Evolutionary conservation across 2,113 vertebrate species (phyloP).

Genomic region (Mus spicilegus): DNA sequence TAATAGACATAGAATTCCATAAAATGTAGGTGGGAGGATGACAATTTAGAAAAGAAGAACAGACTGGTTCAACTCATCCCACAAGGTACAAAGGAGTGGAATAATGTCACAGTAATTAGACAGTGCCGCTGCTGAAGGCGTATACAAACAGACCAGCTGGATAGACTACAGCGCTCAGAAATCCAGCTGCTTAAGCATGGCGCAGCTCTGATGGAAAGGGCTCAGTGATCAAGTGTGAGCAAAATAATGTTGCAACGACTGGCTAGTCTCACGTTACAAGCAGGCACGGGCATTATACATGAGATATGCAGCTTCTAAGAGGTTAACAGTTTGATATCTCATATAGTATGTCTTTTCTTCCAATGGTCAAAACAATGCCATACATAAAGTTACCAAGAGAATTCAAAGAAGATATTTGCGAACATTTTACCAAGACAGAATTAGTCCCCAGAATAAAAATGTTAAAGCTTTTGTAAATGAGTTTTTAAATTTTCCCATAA

Average conservation of each 20-base stretch:
- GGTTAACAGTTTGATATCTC: not conserved
- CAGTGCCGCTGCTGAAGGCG: not conserved
- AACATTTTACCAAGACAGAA: constrained; percentile 27
- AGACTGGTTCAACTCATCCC: not conserved
- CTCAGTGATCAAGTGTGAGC: not conserved
- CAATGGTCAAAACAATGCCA: constrained; percentile 3
- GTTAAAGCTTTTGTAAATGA: constrained; percentile 23
- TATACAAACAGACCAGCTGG: not conserved
- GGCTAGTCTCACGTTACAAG: not conserved
- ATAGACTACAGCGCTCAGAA: not conserved
- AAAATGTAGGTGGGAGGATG: not conserved
- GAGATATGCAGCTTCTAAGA: constrained; percentile 6
- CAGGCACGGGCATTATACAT: not conserved
- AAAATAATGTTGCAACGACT: not conserved
- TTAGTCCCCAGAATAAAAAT: not conserved
- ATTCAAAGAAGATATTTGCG: not conserved
- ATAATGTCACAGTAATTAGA: not conserved
- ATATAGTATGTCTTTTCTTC: not conserved
- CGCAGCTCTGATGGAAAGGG: not conserved
- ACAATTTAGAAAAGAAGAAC: not conserved
- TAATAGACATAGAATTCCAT: not conserved
- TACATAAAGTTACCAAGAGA: constrained; percentile 19
- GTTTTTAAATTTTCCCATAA: not conserved
- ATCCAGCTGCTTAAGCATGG: not conserved
- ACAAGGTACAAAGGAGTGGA: not conserved